Evolutionary conservation across 2,888 invertebrate species (phyloP).

Genomic region (Pterobdella sp.): DNA sequence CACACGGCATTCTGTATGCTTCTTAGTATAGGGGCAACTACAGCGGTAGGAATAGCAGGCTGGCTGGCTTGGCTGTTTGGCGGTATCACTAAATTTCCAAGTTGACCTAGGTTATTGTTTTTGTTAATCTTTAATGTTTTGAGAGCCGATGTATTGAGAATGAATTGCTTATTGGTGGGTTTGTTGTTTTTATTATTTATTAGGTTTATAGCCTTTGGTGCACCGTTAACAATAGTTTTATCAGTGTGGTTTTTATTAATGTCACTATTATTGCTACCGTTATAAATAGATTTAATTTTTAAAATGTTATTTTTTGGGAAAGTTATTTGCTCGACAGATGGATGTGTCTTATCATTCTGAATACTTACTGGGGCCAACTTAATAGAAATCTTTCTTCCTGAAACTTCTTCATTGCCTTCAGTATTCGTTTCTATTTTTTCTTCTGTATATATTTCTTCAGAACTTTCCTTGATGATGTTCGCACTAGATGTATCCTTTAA

Average conservation of each 20-base stretch:
- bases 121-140: not conserved
- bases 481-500: not conserved
- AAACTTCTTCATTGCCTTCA: not conserved
- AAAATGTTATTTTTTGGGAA: not conserved
- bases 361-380: not conserved
- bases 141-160: not conserved
- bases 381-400: not conserved
- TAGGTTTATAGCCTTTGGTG: too few relatives aligned
- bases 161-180: not conserved
- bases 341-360: not conserved
- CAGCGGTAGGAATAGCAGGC: not conserved
- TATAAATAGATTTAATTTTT: conserved; percentile 1
- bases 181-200: conserved; percentile 18
- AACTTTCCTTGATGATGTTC: not conserved
- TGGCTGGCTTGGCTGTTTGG: not conserved
- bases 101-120: not conserved
- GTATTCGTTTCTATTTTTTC: not conserved
- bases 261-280: conserved; percentile 7
- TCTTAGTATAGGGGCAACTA: not conserved
- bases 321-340: too few relatives aligned
- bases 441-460: too few relatives aligned
- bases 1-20: not conserved
- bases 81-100: not conserved
- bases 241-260: conserved; percentile 12
- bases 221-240: not conserved